Evolutionary conservation across 2,888 invertebrate species (phyloP).

Genomic region (Hydroisotoma schaefferi): DNA sequence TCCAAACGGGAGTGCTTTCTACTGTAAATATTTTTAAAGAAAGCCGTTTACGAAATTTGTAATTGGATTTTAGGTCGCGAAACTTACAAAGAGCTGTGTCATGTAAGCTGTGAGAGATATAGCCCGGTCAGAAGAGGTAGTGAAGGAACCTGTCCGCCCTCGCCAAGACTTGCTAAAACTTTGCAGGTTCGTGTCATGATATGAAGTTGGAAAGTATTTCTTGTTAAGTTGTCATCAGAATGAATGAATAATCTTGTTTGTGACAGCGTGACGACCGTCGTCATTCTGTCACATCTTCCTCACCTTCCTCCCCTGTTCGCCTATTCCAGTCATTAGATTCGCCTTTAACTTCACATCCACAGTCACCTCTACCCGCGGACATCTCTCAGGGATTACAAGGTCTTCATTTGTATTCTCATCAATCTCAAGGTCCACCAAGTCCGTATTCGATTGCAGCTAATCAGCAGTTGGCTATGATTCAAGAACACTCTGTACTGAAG

Average conservation of each 20-base stretch:
- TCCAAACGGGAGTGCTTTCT: no score
- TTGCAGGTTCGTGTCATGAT: constrained; percentile 32
- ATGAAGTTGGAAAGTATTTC: background rate
- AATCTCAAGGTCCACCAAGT: constrained; percentile 39
- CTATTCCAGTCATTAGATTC: constrained; percentile 46
- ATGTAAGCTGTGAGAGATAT: constrained; percentile 67
- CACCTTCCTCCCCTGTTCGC: constrained; percentile 47
- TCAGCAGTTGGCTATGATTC: constrained; percentile 47
- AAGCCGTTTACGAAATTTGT: no score
- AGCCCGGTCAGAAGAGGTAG: constrained; percentile 87
- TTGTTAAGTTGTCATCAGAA: background rate
- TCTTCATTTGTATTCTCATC: constrained; percentile 46
- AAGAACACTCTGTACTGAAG: constrained; percentile 46
- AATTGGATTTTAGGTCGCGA: constrained; percentile 56
- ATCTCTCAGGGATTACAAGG: constrained; percentile 49
- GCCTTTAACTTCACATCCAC: constrained; percentile 38
- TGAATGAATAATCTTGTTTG: constrained; percentile 5
- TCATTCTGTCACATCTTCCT: constrained; percentile 47
- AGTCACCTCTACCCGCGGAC: constrained; percentile 40
- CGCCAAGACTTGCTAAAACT: constrained; percentile 48
- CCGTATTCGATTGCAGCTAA: constrained; percentile 44
- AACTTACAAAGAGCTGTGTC: constrained; percentile 60
- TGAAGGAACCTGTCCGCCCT: constrained; percentile 60
- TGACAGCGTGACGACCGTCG: constrained; percentile 42
- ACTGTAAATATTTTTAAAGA: no score